A percentile compares a stretch with the other conserved stretches of the same genome.
Evolutionary conservation across 2,113 vertebrate species (phyloP).

Genomic region (Phasianus colchicus): DNA sequence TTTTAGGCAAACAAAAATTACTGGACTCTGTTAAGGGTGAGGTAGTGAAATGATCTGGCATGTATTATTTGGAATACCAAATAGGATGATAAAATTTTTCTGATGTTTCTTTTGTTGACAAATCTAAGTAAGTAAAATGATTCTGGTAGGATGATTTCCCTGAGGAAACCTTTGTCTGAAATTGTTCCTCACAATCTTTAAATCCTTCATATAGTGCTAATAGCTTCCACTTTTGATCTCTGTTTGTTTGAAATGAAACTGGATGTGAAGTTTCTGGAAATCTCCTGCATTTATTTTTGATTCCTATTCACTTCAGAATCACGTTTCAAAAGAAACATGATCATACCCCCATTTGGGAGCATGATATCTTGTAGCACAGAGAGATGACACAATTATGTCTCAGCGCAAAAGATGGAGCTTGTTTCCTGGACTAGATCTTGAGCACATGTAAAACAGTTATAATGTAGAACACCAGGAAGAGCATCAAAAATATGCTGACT

Average conservation of each 20-base stretch:
- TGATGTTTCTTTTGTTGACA: not conserved
- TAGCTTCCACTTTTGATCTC: not conserved
- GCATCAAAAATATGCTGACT: not conserved
- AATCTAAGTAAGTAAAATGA: not conserved
- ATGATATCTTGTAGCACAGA: not conserved
- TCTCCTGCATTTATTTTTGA: not conserved
- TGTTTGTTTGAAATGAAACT: not conserved
- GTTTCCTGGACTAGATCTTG: not conserved
- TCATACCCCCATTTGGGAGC: rapidly evolving
- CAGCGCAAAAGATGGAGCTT: not conserved
- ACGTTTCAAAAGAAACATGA: not conserved
- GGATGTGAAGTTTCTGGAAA: not conserved
- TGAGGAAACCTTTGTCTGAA: not conserved
- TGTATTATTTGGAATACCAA: not conserved
- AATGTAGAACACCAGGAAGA: not conserved
- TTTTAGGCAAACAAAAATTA: not conserved
- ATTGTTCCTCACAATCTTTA: not conserved
- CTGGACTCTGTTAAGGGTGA: not conserved
- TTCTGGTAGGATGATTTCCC: not conserved
- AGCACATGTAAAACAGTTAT: not conserved
- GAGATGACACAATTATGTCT: not conserved
- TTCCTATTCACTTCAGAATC: not conserved
- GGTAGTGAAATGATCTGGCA: not conserved
- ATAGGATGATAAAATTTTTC: not conserved
- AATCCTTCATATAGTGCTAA: not conserved